phyloP scores from a whole-genome alignment of 2,888 invertebrate genomes.

The Apomyelois bistriatella region DNA sequence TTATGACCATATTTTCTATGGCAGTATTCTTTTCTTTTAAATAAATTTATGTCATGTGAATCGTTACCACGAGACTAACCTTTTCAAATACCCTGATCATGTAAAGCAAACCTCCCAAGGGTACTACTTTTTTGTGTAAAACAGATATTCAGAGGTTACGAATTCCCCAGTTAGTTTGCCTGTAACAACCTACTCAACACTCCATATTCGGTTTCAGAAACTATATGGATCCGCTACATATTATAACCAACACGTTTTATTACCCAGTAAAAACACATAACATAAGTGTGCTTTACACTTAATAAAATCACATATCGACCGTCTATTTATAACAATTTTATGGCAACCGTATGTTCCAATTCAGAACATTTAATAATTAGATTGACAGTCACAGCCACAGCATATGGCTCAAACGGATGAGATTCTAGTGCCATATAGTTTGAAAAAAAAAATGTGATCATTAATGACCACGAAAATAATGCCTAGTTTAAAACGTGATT shows the following conservation, averaged over 20 bases:
- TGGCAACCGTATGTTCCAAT: neutral
- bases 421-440: neutral
- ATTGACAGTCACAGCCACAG: neutral
- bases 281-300: neutral
- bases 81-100: too few relatives aligned
- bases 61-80: too few relatives aligned
- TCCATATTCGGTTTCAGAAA: neutral
- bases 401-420: neutral
- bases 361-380: neutral
- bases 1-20: too few relatives aligned
- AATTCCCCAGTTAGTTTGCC: neutral
- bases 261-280: neutral
- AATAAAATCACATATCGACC: constrained; percentile 5
- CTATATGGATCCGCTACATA: neutral
- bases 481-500: constrained; percentile 1
- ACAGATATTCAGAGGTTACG: neutral
- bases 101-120: too few relatives aligned
- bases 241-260: neutral
- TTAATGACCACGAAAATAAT: neutral
- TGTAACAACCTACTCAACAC: neutral
- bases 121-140: too few relatives aligned
- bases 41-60: too few relatives aligned
- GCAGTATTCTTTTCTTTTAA: too few relatives aligned
- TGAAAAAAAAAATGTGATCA: neutral
- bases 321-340: constrained; percentile 2